Percentiles rank a stretch among this genome's conserved stretches.
Evolutionary conservation across 2,113 vertebrate species (phyloP).

Genomic region (Chionodraco myersi): DNA sequence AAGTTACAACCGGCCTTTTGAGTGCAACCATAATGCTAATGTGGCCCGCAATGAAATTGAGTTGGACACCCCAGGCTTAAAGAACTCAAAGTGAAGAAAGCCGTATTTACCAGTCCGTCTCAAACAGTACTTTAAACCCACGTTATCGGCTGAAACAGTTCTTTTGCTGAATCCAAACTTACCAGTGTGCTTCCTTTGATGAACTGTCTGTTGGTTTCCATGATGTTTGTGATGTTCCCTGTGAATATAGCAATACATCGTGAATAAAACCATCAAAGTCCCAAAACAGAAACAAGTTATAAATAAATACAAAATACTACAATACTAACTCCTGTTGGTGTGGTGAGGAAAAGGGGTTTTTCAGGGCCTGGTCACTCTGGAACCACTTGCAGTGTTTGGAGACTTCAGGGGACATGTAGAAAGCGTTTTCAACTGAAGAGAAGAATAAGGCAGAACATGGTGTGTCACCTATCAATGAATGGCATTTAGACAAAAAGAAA

Average conservation of each 20-base stretch:
- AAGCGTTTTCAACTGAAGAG: constrained; percentile 89
- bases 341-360: constrained; percentile 57
- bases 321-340: constrained; percentile 85
- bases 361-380: constrained; percentile 88
- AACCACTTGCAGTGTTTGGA: constrained; percentile 89
- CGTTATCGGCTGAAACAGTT: not conserved
- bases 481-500: too few relatives aligned
- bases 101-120: not conserved
- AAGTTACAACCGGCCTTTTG: too few relatives aligned
- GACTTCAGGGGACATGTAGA: constrained; percentile 89
- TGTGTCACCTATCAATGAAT: not conserved
- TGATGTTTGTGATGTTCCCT: constrained; percentile 77
- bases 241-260: constrained; percentile 9
- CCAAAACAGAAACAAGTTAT: too few relatives aligned
- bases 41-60: too few relatives aligned
- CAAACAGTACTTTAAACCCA: not conserved
- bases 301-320: not conserved
- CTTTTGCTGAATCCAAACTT: not conserved
- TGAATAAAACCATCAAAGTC: not conserved
- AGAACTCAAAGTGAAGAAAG: not conserved
- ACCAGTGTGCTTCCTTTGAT: constrained; percentile 77
- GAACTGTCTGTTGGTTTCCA: constrained; percentile 70
- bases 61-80: too few relatives aligned
- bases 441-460: not conserved
- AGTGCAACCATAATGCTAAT: too few relatives aligned